phyloP scores from a whole-genome alignment of 2,888 invertebrate genomes.

The Cordylochernes scorpioides region DNA sequence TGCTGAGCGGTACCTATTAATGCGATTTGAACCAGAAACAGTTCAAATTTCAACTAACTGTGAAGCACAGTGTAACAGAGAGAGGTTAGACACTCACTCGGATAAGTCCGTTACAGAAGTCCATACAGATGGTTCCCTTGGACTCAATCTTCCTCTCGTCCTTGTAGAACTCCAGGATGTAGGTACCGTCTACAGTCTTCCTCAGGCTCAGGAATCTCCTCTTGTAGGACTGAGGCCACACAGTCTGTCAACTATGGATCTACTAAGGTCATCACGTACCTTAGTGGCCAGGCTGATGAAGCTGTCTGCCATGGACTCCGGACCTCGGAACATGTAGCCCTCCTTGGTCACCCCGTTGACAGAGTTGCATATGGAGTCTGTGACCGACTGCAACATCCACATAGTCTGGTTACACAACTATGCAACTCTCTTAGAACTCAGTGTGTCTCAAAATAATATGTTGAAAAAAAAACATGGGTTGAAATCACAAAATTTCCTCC shows the following conservation, averaged over 20 bases:
- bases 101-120: slow-evolving; percentile 66
- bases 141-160: slow-evolving; percentile 73
- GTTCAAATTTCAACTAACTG: too few relatives aligned
- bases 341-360: slow-evolving; percentile 56
- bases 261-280: slow-evolving; percentile 16
- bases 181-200: slow-evolving; percentile 68
- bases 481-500: too few relatives aligned
- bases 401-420: too few relatives aligned
- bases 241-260: background rate
- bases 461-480: too few relatives aligned
- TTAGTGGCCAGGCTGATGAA: slow-evolving; percentile 78
- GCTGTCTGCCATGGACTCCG: slow-evolving; percentile 61
- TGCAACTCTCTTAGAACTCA: too few relatives aligned
- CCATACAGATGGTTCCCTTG: slow-evolving; percentile 73
- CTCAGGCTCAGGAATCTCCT: slow-evolving; percentile 62
- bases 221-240: slow-evolving; percentile 40
- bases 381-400: too few relatives aligned
- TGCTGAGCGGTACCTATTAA: too few relatives aligned
- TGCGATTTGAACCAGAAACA: too few relatives aligned
- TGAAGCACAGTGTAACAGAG: too few relatives aligned
- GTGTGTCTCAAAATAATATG: too few relatives aligned
- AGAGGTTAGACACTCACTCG: slow-evolving; percentile 29
- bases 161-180: slow-evolving; percentile 68
- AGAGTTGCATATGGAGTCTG: too few relatives aligned
- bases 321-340: slow-evolving; percentile 68